Percentiles rank a stretch among this genome's conserved stretches.
Conservation (phyloP, 2,797 vertebrate genomes). For the Acrocephalus scirpaceus region DNA sequence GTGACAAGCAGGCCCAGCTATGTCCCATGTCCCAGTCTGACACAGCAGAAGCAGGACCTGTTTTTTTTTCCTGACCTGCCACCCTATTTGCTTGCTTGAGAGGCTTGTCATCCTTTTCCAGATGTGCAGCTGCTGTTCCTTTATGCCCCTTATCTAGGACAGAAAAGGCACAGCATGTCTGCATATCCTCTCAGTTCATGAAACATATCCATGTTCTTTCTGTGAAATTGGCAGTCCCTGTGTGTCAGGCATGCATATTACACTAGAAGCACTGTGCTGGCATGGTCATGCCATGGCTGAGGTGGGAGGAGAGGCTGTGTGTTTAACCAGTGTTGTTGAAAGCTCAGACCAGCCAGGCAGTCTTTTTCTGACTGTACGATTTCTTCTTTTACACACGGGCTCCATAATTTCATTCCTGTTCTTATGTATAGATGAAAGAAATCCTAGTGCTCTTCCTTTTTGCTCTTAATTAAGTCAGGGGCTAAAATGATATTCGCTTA, state of each 20-base stretch:
- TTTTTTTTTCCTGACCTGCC: neutral
- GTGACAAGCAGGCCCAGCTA: neutral
- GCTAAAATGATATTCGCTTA: neutral
- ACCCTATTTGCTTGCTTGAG: neutral
- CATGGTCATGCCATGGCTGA: neutral
- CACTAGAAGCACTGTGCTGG: neutral
- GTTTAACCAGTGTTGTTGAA: neutral
- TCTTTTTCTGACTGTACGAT: neutral
- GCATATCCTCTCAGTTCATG: neutral
- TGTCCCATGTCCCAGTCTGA: rapidly evolving
- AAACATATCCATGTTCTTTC: neutral
- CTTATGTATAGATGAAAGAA: neutral
- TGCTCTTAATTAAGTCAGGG: neutral
- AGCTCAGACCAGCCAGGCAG: neutral
- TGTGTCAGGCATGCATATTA: rapidly evolving
- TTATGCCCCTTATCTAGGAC: neutral
- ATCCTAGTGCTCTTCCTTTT: neutral
- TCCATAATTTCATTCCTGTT: neutral
- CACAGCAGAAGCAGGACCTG: neutral
- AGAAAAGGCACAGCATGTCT: rapidly evolving
- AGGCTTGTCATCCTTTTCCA: neutral
- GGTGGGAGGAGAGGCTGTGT: neutral
- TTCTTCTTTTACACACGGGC: neutral
- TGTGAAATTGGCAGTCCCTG: neutral
- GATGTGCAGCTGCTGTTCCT: neutral